A percentile compares a stretch with the other conserved stretches of the same genome.
These are phyloP conservation scores for Gnatocerus cornutus DNA, from an alignment of 2,888 invertebrate genomes.

Conservation along the genomic window DNA sequence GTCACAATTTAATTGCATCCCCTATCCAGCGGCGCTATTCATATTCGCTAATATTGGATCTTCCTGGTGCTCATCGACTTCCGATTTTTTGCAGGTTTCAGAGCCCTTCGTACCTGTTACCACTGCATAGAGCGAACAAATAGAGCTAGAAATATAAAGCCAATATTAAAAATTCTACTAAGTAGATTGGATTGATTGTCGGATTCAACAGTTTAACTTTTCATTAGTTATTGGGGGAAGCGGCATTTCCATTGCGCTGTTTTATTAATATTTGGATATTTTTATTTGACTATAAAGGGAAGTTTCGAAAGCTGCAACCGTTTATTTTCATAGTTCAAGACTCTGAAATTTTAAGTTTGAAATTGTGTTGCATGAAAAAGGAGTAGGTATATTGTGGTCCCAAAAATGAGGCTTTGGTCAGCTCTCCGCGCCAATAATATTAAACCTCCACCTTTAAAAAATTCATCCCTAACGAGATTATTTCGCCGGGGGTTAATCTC, in stretches of 20 bases:
- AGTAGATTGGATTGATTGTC: background rate
- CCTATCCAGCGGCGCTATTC: conserved; percentile 38
- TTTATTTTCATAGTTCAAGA: no score
- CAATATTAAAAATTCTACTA: background rate
- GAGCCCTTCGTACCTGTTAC: conserved; percentile 35
- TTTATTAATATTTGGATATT: no score
- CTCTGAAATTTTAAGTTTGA: no score
- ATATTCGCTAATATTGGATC: conserved; percentile 43
- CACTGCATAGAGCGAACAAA: background rate
- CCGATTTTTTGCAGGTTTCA: conserved; percentile 34
- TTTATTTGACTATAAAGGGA: no score
- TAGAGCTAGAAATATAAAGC: background rate
- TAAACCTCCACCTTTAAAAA: background rate
- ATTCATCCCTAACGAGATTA: conserved; percentile 4
- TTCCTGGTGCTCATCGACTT: conserved; percentile 38
- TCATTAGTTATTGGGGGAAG: no score
- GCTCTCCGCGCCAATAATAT: background rate
- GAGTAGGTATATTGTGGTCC: no score
- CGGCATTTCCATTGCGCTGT: no score
- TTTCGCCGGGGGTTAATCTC: conserved; percentile 4
- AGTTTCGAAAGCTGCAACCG: no score
- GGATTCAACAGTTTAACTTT: no score
- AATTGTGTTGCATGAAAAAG: no score
- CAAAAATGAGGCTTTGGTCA: background rate
- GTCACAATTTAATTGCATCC: conserved; percentile 43